Base-by-base conservation (phyloP, 2,113 vertebrate genomes). In the Sylvilagus bachmani region DNA sequence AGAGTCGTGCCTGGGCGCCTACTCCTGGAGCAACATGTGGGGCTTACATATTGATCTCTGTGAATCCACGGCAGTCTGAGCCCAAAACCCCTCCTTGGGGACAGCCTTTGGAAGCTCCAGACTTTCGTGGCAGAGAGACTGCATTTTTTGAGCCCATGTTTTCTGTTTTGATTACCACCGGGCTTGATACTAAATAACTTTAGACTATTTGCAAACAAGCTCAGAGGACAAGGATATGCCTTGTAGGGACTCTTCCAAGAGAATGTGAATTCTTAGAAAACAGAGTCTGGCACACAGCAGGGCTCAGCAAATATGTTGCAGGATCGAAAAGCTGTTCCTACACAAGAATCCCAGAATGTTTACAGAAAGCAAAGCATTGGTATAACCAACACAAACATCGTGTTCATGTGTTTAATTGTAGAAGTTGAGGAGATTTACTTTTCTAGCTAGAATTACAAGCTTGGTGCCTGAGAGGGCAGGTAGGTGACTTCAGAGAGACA, bases 271-370 rank as follows among this genome's bases (percentile, higher is more conserved):
- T 67, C 73, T 90, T 67, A 71, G 38, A 62, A 44, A 44, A 44
- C 44, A 86, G 71, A 10, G 66, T 29, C 61, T 85, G 38, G 49
- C 62, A 73, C 22, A 0, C 13, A 69, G 75, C 5, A 69, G 91
- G 6, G 6, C 70, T 83, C 80, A 24, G 10, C 27, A 77, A 36
- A 73, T 14, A 67, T 13, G 19, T 49, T 16, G 10, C 55, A 36
- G 33, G 71, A 61, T 73, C 36, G 10, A 24, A 90, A 81, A 67
- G 78, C 73, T 74, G 67, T 49, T 77, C 62, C 82, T 62, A 53
- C 69, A 67, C 33, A 84, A 81, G 92, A 80, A 87, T 84, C 58
- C 25, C 91, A 90, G 71, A 87, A 87, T 70, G 82, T 90, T 51
- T 75, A 25, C n/a, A 94, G 91, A 92, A 73, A 66, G 22, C 24